phyloP scores from a whole-genome alignment of 2,113 vertebrate species.

The Brienomyrus longianalis region DNA sequence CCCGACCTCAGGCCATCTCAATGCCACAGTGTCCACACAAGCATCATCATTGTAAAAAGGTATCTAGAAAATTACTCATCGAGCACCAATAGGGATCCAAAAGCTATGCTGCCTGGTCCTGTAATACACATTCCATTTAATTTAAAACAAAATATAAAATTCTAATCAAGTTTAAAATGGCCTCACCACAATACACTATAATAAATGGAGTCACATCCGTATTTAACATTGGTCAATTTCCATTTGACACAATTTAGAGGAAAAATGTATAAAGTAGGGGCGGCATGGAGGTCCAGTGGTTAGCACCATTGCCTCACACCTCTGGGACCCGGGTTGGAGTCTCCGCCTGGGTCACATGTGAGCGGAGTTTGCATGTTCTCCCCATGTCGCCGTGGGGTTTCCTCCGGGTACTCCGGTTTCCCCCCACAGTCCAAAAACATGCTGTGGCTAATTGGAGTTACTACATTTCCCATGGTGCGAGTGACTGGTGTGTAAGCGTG shows the following conservation, averaged over 20 bases:
- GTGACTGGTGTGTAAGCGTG: too few relatives aligned
- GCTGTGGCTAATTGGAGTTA: too few relatives aligned
- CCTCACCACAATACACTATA: background rate
- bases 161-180: background rate
- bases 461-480: too few relatives aligned
- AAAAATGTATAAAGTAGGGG: background rate
- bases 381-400: too few relatives aligned
- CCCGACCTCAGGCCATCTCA: background rate
- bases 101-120: background rate
- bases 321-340: too few relatives aligned
- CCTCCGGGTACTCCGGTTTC: too few relatives aligned
- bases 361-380: too few relatives aligned
- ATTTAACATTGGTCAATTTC: background rate
- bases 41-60: background rate
- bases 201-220: background rate
- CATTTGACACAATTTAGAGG: background rate
- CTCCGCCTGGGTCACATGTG: too few relatives aligned
- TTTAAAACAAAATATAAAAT: background rate
- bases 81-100: background rate
- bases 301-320: too few relatives aligned
- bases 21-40: background rate
- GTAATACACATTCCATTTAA: background rate
- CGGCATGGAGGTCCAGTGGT: too few relatives aligned
- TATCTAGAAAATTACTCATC: background rate
- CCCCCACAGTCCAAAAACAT: too few relatives aligned